These are phyloP conservation scores for Zaprionus lachaisei DNA, from an alignment of 1,140 invertebrate species.

Conservation along the genomic window DNA sequence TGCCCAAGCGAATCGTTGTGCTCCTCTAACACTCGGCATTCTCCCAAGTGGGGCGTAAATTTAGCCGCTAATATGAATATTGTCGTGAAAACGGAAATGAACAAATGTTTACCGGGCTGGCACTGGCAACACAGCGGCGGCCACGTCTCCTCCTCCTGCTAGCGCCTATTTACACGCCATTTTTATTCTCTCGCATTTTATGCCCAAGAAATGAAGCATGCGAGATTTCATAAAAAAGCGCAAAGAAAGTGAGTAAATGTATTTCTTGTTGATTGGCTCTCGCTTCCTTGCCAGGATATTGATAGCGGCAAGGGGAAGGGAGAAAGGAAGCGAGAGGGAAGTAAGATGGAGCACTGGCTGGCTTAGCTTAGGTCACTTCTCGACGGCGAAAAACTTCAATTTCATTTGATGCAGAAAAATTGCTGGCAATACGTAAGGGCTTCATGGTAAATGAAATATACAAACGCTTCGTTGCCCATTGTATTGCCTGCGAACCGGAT, in stretches of 20 bases:
- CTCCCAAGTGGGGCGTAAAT: slow-evolving; percentile 58
- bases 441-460: slow-evolving; percentile 80
- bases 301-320: slow-evolving; percentile 50
- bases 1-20: slow-evolving; percentile 42
- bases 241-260: slow-evolving; percentile 70
- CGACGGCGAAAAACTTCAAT: slow-evolving; percentile 64
- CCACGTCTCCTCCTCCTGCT: slow-evolving; percentile 16
- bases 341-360: background rate
- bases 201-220: slow-evolving; percentile 70
- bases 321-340: slow-evolving; percentile 5
- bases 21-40: slow-evolving; percentile 34
- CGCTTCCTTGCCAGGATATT: slow-evolving; percentile 62
- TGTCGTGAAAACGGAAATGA: slow-evolving; percentile 77
- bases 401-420: slow-evolving; percentile 82
- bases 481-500: slow-evolving; percentile 40
- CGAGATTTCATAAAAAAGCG: slow-evolving; percentile 74
- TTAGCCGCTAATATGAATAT: slow-evolving; percentile 82
- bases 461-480: slow-evolving; percentile 72
- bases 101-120: slow-evolving; percentile 59
- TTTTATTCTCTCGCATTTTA: slow-evolving; percentile 18
- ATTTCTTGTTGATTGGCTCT: slow-evolving; percentile 80
- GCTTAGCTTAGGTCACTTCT: slow-evolving; percentile 21
- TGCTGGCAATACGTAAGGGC: slow-evolving; percentile 77
- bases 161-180: slow-evolving; percentile 3
- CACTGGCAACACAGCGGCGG: background rate